Evolutionary conservation across 2,797 vertebrate species (phyloP).

Genomic region (Macrochelys suwanniensis): DNA sequence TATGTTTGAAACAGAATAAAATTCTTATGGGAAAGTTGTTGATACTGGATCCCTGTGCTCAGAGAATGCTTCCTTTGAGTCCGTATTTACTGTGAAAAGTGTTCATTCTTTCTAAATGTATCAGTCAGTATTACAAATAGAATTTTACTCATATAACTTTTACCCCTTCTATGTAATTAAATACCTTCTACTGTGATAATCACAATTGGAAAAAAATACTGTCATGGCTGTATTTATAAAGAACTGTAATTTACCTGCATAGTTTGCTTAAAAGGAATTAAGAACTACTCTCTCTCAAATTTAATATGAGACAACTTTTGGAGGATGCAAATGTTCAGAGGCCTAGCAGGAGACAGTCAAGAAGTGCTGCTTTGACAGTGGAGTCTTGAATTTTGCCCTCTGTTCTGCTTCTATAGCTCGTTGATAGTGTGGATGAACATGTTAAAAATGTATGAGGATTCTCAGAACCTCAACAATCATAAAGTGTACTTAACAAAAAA

Average conservation of each 20-base stretch:
- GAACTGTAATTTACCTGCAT: slow-evolving; percentile 6
- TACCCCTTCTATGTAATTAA: slow-evolving; percentile 19
- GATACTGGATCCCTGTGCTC: neutral
- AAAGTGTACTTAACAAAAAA: neutral
- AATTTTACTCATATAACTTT: slow-evolving; percentile 27
- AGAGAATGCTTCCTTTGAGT: slow-evolving; percentile 14
- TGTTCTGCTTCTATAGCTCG: neutral
- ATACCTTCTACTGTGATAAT: slow-evolving; percentile 12
- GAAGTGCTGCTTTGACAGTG: neutral
- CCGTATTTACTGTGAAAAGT: neutral
- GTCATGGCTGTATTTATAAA: neutral
- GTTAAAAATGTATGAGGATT: neutral
- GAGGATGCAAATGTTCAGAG: neutral
- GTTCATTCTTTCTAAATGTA: neutral
- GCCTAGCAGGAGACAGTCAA: neutral
- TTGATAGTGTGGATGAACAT: neutral
- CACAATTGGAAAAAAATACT: slow-evolving; percentile 53
- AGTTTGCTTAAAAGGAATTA: neutral
- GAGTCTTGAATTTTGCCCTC: neutral
- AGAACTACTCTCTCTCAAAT: neutral
- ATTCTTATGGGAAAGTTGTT: neutral
- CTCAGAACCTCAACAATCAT: neutral
- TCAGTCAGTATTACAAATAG: neutral
- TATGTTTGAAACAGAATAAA: slow-evolving; percentile 14
- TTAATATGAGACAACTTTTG: neutral